Conservation (phyloP, 1,140 invertebrate genomes). For the Pomacea maculata region DNA sequence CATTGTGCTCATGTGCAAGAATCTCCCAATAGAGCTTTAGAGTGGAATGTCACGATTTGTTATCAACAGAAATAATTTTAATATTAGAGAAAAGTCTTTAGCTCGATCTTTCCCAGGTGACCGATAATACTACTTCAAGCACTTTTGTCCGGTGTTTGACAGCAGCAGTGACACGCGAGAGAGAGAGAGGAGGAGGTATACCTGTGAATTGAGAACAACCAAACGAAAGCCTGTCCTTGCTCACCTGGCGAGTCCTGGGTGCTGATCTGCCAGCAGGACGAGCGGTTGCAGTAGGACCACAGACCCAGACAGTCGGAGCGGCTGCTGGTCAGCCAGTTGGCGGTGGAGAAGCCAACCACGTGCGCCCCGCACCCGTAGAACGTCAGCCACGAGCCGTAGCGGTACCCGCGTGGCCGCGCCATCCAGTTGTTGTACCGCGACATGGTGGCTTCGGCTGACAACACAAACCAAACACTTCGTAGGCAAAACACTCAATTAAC, state of each 20-base stretch:
- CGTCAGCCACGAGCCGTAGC: conserved; percentile 22
- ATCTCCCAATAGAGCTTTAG: no score
- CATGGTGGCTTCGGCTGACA: neutral
- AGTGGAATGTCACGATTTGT: no score
- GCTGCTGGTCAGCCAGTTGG: conserved; percentile 12
- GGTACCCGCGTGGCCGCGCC: neutral
- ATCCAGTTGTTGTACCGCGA: neutral
- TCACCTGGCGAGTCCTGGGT: conserved; percentile 1
- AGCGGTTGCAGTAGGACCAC: conserved; percentile 9
- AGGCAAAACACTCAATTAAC: no score
- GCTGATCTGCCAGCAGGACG: neutral
- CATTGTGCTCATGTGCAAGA: no score
- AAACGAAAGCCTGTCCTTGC: neutral
- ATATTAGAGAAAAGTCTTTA: no score
- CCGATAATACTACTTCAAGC: no score
- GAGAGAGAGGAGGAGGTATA: neutral
- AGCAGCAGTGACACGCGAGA: neutral
- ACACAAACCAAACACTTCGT: no score
- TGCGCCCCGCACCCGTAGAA: conserved; percentile 9
- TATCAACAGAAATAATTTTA: no score
- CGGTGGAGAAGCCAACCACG: conserved; percentile 21
- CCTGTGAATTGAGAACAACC: neutral
- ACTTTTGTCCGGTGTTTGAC: neutral
- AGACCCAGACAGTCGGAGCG: neutral
- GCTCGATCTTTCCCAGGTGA: no score